Conservation (phyloP, 30 jellyfish, hydroid and myxozoan genomes). For the Cassiopea andromeda region DNA sequence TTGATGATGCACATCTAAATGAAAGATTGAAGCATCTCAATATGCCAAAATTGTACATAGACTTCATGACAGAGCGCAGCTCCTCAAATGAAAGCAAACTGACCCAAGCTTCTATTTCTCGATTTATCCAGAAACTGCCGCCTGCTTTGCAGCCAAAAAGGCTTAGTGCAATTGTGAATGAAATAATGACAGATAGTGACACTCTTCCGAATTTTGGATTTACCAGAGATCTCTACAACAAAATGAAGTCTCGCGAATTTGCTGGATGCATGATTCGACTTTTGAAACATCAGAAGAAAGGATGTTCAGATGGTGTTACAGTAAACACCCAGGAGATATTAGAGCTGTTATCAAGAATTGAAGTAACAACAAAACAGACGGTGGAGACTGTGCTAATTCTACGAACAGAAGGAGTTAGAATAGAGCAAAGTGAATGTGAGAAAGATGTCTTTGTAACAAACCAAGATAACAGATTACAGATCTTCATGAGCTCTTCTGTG, state of each 20-base stretch:
- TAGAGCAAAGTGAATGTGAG: conserved; percentile 33
- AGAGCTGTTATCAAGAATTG: not conserved
- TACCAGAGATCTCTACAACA: conserved; percentile 43
- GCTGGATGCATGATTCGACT: conserved; percentile 52
- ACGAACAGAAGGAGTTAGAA: not conserved
- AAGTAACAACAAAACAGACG: not conserved
- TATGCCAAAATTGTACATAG: conserved; percentile 17
- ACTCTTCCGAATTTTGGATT: conserved; percentile 42
- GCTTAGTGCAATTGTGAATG: conserved; percentile 55
- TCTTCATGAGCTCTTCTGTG: not conserved
- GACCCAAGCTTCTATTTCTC: not conserved
- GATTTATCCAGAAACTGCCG: conserved; percentile 39
- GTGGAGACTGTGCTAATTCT: not conserved
- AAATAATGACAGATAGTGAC: conserved; percentile 16
- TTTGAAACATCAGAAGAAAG: conserved; percentile 40
- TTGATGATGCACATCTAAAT: conserved; percentile 60
- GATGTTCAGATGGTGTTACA: not conserved
- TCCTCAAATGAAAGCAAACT: not conserved
- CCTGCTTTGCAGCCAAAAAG: conserved; percentile 24
- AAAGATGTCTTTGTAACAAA: conserved; percentile 19
- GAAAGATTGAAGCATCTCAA: conserved; percentile 38
- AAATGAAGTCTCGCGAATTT: conserved; percentile 43
- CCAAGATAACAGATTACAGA: not conserved
- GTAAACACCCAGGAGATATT: not conserved
- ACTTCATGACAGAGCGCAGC: not conserved